Evolutionary conservation across 1,140 invertebrate genomes (phyloP).

Genomic region (Akabosia matsudoensis): DNA sequence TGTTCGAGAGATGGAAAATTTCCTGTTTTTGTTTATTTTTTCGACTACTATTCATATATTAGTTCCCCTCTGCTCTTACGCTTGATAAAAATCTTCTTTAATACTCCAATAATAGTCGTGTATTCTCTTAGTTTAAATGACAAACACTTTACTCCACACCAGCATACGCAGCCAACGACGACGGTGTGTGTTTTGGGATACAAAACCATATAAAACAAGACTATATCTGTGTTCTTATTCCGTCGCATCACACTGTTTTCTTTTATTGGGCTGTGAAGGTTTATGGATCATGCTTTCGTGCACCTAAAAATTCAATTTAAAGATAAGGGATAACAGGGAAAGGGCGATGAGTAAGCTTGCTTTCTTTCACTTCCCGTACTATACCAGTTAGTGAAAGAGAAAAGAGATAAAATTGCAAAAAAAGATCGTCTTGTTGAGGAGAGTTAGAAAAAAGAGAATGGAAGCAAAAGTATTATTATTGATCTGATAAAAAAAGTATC

Average conservation of each 20-base stretch:
- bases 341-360: background rate
- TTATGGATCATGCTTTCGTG: slow-evolving; percentile 18
- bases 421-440: background rate
- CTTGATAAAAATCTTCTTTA: background rate
- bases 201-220: no score
- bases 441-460: background rate
- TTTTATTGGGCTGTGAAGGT: slow-evolving; percentile 12
- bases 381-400: background rate
- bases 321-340: slow-evolving; percentile 20
- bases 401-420: background rate
- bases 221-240: background rate
- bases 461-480: background rate
- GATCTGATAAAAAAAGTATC: slow-evolving; percentile 7
- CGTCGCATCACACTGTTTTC: background rate
- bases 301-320: slow-evolving; percentile 24
- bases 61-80: background rate
- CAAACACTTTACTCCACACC: no score
- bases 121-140: background rate
- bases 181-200: no score
- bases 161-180: no score
- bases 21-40: background rate
- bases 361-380: background rate
- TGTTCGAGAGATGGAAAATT: no score
- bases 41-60: background rate
- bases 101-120: no score